Conservation (phyloP, 2,797 vertebrate genomes). For the Echeneis naucrates region DNA sequence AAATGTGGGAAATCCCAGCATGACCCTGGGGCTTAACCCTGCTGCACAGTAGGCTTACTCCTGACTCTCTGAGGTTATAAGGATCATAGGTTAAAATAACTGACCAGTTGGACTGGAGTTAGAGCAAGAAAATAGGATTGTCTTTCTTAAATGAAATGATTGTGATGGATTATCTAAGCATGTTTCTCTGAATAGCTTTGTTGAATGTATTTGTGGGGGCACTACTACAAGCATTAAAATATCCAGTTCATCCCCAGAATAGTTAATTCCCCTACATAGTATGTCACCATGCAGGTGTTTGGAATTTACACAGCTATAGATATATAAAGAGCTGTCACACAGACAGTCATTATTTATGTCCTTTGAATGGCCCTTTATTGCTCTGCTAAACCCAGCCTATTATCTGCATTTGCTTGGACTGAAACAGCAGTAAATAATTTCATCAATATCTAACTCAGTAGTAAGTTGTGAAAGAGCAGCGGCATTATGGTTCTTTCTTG, state of each 20-base stretch:
- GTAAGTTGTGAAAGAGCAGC: constrained; percentile 40
- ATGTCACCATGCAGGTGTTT: background rate
- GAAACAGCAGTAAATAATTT: constrained; percentile 24
- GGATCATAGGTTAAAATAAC: constrained; percentile 16
- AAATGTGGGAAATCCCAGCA: constrained; percentile 40
- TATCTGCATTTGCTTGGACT: constrained; percentile 21
- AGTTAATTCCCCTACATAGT: background rate
- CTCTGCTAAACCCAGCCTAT: constrained; percentile 13
- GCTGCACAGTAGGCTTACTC: constrained; percentile 2
- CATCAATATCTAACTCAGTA: constrained; percentile 32
- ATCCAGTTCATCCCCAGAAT: background rate
- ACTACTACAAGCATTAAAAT: background rate
- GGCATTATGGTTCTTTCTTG: constrained; percentile 36
- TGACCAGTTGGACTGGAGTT: constrained; percentile 29
- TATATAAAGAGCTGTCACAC: background rate
- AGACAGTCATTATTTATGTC: constrained; percentile 3
- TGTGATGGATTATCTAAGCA: background rate
- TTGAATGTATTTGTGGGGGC: constrained; percentile 1
- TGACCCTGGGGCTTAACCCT: constrained; percentile 36
- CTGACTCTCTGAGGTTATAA: constrained; percentile 21
- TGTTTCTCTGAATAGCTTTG: constrained; percentile 2
- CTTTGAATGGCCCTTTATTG: constrained; percentile 17
- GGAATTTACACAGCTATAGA: background rate
- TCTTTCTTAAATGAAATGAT: constrained; percentile 24
- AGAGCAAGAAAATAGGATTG: constrained; percentile 7